These are phyloP conservation scores for Hydrotaea cyrtoneurina DNA, from an alignment of 2,888 invertebrate species.

Conservation along the genomic window DNA sequence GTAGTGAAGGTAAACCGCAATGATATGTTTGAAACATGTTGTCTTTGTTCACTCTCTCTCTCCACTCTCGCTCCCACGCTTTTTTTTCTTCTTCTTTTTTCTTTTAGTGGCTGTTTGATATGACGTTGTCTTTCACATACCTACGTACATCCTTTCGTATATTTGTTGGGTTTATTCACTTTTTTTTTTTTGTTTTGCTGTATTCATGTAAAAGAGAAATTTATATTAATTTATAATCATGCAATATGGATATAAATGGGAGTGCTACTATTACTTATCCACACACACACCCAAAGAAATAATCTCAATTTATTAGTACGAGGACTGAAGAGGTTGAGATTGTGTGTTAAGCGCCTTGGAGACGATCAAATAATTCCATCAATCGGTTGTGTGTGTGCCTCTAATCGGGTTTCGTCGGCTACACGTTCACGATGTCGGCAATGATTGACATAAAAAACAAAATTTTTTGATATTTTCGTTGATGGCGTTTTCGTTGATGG, in stretches of 20 bases:
- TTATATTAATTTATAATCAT: conserved; percentile 1
- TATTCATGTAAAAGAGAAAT: background rate
- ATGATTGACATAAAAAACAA: too few species aligned
- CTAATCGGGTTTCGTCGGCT: too few species aligned
- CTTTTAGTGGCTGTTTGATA: too few species aligned
- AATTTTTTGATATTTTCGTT: too few species aligned
- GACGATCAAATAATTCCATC: too few species aligned
- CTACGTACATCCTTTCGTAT: background rate
- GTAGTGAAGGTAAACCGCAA: conserved; percentile 49
- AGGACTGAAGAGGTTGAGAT: background rate
- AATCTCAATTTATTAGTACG: background rate
- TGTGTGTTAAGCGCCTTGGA: too few species aligned
- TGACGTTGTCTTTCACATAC: background rate
- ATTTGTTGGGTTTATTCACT: background rate
- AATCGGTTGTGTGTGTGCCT: too few species aligned
- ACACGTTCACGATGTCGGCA: too few species aligned
- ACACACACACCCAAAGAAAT: background rate
- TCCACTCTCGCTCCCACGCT: background rate
- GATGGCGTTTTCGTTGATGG: too few species aligned
- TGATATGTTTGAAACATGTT: background rate
- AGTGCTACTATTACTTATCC: background rate
- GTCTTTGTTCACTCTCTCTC: background rate
- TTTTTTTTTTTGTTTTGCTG: background rate
- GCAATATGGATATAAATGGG: conserved; percentile 42
- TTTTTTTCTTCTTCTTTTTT: too few species aligned